A percentile compares a stretch with the other conserved stretches of the same genome.
Evolutionary conservation across 2,113 vertebrate species (phyloP).

Genomic region (pig (Sus scrofa)): DNA sequence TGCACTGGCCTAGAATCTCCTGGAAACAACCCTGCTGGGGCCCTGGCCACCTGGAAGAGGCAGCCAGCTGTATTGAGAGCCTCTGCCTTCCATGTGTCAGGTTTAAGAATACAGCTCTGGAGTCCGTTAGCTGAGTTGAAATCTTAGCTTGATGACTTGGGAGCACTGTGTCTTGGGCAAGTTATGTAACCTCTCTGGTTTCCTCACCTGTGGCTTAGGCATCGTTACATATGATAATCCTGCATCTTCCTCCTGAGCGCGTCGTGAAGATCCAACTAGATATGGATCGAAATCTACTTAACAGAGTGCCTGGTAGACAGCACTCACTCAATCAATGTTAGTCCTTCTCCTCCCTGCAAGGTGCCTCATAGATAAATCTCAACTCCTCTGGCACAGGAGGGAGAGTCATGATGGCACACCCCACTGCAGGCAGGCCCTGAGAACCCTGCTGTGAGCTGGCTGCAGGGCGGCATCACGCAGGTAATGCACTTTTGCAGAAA

Average conservation of each 20-base stretch:
- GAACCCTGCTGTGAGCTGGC: neutral
- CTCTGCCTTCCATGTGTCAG: neutral
- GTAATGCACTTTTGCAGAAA: slow-evolving; percentile 19
- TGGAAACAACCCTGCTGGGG: neutral
- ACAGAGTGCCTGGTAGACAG: neutral
- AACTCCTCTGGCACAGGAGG: neutral
- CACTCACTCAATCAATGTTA: neutral
- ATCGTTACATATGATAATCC: neutral
- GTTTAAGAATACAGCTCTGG: neutral
- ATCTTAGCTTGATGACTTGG: neutral
- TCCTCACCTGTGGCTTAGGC: neutral
- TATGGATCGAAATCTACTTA: neutral
- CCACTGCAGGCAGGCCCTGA: neutral
- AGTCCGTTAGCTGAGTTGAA: neutral
- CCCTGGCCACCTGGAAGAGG: neutral
- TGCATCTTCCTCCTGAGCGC: neutral
- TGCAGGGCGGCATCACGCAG: neutral
- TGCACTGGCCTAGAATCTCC: neutral
- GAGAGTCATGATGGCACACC: neutral
- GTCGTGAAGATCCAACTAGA: neutral
- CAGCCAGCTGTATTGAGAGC: neutral
- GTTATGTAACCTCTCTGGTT: neutral
- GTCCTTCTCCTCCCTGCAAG: neutral
- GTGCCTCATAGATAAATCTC: neutral
- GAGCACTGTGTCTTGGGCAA: neutral